Conservation (phyloP, 2,113 vertebrate genomes). For the Lampris incognitus region DNA sequence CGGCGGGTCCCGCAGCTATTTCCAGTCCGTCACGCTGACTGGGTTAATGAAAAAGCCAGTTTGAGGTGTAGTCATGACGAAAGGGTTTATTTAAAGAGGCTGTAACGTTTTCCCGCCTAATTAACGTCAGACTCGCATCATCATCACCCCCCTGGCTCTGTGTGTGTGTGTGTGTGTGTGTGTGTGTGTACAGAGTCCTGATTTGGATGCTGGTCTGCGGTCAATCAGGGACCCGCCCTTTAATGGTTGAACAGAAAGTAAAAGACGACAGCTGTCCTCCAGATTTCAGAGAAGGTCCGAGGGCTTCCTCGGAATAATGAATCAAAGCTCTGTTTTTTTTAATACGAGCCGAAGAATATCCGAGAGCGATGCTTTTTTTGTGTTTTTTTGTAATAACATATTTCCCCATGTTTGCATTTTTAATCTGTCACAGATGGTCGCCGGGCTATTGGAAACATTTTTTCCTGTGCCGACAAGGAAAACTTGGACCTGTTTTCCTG, state of each 20-base stretch:
- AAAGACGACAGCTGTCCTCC: slow-evolving; percentile 42
- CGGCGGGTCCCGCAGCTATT: slow-evolving; percentile 20
- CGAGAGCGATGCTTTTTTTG: slow-evolving; percentile 16
- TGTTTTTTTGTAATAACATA: background rate
- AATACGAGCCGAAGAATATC: slow-evolving; percentile 33
- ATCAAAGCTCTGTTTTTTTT: slow-evolving; percentile 39
- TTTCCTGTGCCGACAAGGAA: no score
- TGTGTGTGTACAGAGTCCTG: background rate
- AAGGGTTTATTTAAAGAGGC: slow-evolving; percentile 39
- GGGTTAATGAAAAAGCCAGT: slow-evolving; percentile 31
- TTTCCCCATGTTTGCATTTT: slow-evolving; percentile 18
- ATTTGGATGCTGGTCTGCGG: background rate
- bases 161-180: background rate
- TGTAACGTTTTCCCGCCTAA: slow-evolving; percentile 37
- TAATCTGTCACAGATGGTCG: no score
- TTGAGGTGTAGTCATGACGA: slow-evolving; percentile 3
- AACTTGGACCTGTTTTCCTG: slow-evolving; percentile 35
- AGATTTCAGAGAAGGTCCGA: slow-evolving; percentile 54
- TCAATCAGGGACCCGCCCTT: background rate
- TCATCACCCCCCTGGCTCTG: background rate
- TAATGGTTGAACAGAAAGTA: background rate
- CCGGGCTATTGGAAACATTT: no score
- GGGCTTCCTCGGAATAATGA: slow-evolving; percentile 41
- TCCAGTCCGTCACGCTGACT: slow-evolving; percentile 7
- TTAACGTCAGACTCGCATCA: slow-evolving; percentile 37